phyloP scores from a whole-genome alignment of 2,888 invertebrate genomes.

The Rhingia rostrata region DNA sequence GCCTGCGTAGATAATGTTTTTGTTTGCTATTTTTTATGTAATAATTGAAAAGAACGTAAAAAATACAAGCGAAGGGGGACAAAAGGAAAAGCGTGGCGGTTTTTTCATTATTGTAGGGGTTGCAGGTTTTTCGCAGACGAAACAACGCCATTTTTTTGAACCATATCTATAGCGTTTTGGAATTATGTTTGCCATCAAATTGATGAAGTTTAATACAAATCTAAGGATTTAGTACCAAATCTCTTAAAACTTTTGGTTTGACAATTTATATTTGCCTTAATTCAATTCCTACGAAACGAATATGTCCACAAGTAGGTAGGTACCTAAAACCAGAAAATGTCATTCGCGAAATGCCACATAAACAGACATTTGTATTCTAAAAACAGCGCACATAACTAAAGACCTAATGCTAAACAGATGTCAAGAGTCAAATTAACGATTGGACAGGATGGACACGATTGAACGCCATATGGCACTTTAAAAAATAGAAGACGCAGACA shows the following conservation, averaged over 20 bases:
- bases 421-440: slow-evolving; percentile 50
- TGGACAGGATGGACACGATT: slow-evolving; percentile 2
- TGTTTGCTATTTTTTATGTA: slow-evolving; percentile 25
- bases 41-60: slow-evolving; percentile 9
- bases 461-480: slow-evolving; percentile 34
- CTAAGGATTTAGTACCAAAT: no score
- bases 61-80: slow-evolving; percentile 12
- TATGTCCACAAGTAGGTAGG: no score
- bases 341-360: not conserved
- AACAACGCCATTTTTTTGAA: slow-evolving; percentile 20
- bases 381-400: slow-evolving; percentile 16
- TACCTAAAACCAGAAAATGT: not conserved
- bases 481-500: slow-evolving; percentile 18
- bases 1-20: not conserved
- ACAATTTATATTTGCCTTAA: no score
- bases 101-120: slow-evolving; percentile 4
- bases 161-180: not conserved
- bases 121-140: slow-evolving; percentile 14
- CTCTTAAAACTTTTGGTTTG: no score
- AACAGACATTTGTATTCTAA: not conserved
- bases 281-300: no score
- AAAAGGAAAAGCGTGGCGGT: not conserved
- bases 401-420: slow-evolving; percentile 54
- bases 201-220: no score
- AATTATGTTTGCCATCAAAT: no score